A percentile compares a stretch with the other conserved stretches of the same genome.
These are phyloP conservation scores for Choristoneura rosaceana DNA, from an alignment of 2,888 invertebrate genomes.

Conservation along the genomic window DNA sequence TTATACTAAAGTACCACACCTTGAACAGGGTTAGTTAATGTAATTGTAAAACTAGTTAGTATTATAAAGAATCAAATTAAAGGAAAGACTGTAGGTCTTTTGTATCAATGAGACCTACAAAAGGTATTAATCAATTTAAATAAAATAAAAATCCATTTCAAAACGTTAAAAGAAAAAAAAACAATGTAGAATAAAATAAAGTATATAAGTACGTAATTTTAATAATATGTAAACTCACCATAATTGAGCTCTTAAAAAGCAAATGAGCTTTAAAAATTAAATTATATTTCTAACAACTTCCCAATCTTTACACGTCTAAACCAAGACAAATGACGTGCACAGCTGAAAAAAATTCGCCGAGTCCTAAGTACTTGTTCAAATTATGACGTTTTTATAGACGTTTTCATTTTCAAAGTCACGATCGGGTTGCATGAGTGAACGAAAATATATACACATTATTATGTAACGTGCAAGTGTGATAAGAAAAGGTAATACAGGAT, in stretches of 20 bases:
- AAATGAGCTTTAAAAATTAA: not conserved
- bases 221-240: not conserved
- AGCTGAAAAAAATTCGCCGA: not conserved
- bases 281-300: not conserved
- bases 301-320: not conserved
- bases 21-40: too few relatives aligned
- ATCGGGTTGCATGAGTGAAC: not conserved
- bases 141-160: too few relatives aligned
- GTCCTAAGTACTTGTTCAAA: slow-evolving; percentile 1
- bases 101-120: too few relatives aligned
- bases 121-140: too few relatives aligned
- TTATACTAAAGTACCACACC: too few relatives aligned
- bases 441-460: not conserved
- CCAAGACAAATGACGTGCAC: slow-evolving; percentile 5
- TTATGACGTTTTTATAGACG: slow-evolving; percentile 1
- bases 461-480: slow-evolving; percentile 4
- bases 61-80: too few relatives aligned
- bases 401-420: too few relatives aligned
- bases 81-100: too few relatives aligned
- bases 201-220: not conserved
- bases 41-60: too few relatives aligned
- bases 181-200: too few relatives aligned
- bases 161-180: too few relatives aligned
- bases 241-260: not conserved
- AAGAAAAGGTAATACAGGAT: not conserved